Percentiles rank a stretch among this genome's conserved stretches.
These are phyloP conservation scores for Pocillopora damicornis DNA, from an alignment of 64 coral and sea anemone species.

Conservation along the genomic window DNA sequence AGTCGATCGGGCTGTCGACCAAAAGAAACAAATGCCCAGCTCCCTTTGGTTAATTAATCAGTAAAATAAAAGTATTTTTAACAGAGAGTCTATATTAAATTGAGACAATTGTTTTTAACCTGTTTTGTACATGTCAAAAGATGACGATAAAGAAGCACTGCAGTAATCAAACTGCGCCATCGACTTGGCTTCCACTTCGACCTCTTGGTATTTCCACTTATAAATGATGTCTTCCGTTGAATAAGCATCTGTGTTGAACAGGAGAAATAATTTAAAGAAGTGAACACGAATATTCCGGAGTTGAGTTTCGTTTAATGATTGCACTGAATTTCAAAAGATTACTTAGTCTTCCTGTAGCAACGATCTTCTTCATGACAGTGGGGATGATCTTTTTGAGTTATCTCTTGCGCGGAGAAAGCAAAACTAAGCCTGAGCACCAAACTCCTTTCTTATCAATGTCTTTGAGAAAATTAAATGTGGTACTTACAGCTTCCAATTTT, in stretches of 20 bases:
- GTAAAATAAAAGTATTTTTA: too few relatives aligned
- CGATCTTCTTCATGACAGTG: too few relatives aligned
- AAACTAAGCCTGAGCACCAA: too few relatives aligned
- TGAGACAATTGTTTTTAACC: neutral
- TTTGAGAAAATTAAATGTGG: neutral
- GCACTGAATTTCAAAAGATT: too few relatives aligned
- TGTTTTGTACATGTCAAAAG: conserved; percentile 3
- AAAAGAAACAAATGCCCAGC: neutral
- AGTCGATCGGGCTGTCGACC: neutral
- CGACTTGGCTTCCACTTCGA: conserved; percentile 16
- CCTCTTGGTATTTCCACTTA: conserved; percentile 44
- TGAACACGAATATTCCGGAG: too few relatives aligned
- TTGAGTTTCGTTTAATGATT: too few relatives aligned
- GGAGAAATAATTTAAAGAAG: neutral
- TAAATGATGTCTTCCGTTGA: conserved; percentile 49
- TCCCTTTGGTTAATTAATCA: neutral
- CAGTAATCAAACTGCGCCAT: conserved; percentile 52
- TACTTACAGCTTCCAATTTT: conserved; percentile 67
- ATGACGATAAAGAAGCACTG: neutral
- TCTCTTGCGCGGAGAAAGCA: too few relatives aligned
- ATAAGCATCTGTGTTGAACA: conserved; percentile 40
- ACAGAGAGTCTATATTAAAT: too few relatives aligned
- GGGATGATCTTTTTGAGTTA: too few relatives aligned
- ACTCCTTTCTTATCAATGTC: too few relatives aligned
- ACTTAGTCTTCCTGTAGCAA: too few relatives aligned